A percentile compares a stretch with the other conserved stretches of the same genome.
phyloP scores from a whole-genome alignment of 1,140 invertebrate genomes.

The Euschistus heros region DNA sequence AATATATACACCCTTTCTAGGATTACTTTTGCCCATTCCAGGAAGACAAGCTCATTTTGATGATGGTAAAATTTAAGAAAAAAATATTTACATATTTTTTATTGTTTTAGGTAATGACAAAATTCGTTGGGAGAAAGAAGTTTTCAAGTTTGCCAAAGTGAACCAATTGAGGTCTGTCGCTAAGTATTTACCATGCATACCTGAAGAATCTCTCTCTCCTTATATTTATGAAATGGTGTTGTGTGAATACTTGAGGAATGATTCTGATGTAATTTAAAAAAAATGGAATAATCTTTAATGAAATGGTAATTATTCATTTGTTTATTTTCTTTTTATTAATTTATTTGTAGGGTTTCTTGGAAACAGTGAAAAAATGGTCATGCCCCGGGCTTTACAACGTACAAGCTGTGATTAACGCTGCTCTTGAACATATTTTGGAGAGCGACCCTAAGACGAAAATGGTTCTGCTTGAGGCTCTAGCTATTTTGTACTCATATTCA shows the following conservation, averaged over 20 bases:
- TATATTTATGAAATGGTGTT: conserved; percentile 93
- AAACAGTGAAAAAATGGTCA: conserved; percentile 82
- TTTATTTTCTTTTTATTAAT: conserved; percentile 2
- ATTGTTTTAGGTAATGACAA: conserved; percentile 55
- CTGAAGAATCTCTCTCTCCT: conserved; percentile 59
- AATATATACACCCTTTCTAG: too few relatives aligned
- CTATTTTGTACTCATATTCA: conserved; percentile 82
- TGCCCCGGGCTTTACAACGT: conserved; percentile 70
- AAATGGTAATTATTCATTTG: neutral
- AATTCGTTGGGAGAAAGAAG: conserved; percentile 85
- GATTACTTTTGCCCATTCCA: too few relatives aligned
- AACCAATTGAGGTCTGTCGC: conserved; percentile 72
- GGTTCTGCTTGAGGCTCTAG: conserved; percentile 74
- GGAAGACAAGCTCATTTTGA: too few relatives aligned
- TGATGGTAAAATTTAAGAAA: too few relatives aligned
- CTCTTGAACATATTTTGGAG: conserved; percentile 56
- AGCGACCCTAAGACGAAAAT: conserved; percentile 56
- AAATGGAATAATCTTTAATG: neutral
- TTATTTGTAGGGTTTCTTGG: conserved; percentile 61
- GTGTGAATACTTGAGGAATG: conserved; percentile 81
- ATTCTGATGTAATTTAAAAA: conserved; percentile 46
- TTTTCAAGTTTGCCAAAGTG: conserved; percentile 79
- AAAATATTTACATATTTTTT: neutral
- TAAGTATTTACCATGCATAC: conserved; percentile 63
- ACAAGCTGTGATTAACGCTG: conserved; percentile 70